Conservation (phyloP, 2,797 vertebrate species). For the Diceros bicornis region DNA sequence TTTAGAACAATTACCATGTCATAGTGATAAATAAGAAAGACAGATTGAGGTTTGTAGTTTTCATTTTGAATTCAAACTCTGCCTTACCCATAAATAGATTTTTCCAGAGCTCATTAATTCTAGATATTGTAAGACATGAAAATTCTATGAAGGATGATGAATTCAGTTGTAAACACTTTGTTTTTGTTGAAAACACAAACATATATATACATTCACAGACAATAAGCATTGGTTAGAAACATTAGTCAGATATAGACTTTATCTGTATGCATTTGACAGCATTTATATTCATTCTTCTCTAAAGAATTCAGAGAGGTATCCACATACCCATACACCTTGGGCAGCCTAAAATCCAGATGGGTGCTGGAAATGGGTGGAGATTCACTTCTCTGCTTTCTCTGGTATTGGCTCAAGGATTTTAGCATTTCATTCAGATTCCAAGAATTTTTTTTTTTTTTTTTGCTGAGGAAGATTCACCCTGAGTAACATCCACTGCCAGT, state of each 20-base stretch:
- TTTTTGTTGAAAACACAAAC: slow-evolving; percentile 10
- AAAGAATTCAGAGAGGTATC: neutral
- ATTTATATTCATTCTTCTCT: slow-evolving; percentile 13
- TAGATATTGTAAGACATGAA: neutral
- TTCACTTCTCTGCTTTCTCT: neutral
- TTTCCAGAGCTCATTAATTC: neutral
- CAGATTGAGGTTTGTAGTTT: neutral
- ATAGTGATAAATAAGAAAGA: neutral
- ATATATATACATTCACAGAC: neutral
- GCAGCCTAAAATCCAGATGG: neutral
- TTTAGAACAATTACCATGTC: neutral
- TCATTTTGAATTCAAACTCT: slow-evolving; percentile 40
- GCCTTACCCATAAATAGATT: neutral
- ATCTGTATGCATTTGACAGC: neutral
- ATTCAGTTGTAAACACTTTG: slow-evolving; percentile 16
- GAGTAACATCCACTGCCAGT: too few species aligned
- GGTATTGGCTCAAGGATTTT: neutral
- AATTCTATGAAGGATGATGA: neutral
- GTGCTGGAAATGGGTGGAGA: neutral
- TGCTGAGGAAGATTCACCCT: too few species aligned
- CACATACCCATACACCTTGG: neutral
- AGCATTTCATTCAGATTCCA: neutral
- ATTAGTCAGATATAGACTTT: neutral
- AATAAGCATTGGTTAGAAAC: neutral
- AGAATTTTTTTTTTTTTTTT: neutral